phyloP scores from a whole-genome alignment of 2,888 invertebrate genomes.

The Lasioglossum calceatum region DNA sequence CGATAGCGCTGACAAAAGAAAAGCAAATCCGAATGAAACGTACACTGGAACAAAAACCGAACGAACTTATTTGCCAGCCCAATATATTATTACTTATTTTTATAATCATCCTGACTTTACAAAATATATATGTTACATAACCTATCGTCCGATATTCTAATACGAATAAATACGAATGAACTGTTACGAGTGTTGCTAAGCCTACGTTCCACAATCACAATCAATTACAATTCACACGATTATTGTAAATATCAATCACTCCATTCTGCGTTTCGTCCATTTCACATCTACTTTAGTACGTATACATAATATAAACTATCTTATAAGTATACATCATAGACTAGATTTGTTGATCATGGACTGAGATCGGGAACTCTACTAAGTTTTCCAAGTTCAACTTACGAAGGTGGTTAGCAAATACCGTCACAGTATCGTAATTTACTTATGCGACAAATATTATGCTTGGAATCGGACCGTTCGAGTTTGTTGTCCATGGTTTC shows the following conservation, averaged over 20 bases:
- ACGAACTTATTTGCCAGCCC: too few species aligned
- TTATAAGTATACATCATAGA: conserved; percentile 32
- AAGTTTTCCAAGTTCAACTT: conserved; percentile 27
- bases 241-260: not conserved
- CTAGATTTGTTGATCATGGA: conserved; percentile 65
- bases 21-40: too few species aligned
- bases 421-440: not conserved
- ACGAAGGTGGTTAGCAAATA: not conserved
- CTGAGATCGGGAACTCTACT: conserved; percentile 74
- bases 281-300: not conserved
- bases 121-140: not conserved
- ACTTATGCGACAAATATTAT: not conserved
- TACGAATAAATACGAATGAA: not conserved
- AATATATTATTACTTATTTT: not conserved
- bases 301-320: not conserved
- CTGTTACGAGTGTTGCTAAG: not conserved
- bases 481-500: conserved; percentile 73
- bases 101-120: not conserved
- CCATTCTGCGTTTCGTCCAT: not conserved
- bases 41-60: too few species aligned
- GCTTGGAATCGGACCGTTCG: conserved; percentile 70
- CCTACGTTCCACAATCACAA: not conserved
- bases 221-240: not conserved
- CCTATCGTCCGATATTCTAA: not conserved
- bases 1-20: too few species aligned